Evolutionary conservation across 92 coral and sea anemone genomes (phyloP).

Genomic region (Phenganax marumi): DNA sequence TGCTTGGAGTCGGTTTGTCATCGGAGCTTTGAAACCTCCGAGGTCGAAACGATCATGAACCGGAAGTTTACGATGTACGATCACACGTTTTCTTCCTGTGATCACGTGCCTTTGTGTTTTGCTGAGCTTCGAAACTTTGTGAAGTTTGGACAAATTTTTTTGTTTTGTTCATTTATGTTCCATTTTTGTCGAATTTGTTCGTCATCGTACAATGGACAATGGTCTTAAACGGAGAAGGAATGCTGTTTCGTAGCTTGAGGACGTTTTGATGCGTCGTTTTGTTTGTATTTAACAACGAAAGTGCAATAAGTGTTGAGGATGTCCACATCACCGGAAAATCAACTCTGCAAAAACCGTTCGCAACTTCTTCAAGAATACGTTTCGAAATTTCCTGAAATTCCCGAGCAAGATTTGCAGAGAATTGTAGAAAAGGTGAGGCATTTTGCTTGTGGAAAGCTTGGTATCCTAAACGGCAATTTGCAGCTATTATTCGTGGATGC

Average conservation of each 20-base stretch:
- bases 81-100: slow-evolving; percentile 24
- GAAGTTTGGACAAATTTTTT: not conserved
- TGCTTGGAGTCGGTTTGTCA: not conserved
- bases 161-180: not conserved
- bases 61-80: not conserved
- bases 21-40: not conserved
- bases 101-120: slow-evolving; percentile 44
- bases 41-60: not conserved
- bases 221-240: not conserved
- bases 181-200: not conserved
- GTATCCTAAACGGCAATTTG: too few relatives aligned
- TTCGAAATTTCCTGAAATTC: slow-evolving; percentile 26
- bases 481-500: too few relatives aligned
- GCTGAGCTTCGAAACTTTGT: slow-evolving; percentile 36
- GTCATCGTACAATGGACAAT: not conserved
- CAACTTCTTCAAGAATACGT: slow-evolving; percentile 9
- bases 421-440: slow-evolving; percentile 26
- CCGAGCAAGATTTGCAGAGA: slow-evolving; percentile 17
- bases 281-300: not conserved
- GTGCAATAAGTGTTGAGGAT: not conserved
- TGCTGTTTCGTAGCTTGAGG: not conserved
- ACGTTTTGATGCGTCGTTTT: not conserved
- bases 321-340: not conserved
- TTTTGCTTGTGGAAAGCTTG: not conserved
- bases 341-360: not conserved